phyloP scores from a whole-genome alignment of 2,888 invertebrate species.

The Drosophila acutilabella region DNA sequence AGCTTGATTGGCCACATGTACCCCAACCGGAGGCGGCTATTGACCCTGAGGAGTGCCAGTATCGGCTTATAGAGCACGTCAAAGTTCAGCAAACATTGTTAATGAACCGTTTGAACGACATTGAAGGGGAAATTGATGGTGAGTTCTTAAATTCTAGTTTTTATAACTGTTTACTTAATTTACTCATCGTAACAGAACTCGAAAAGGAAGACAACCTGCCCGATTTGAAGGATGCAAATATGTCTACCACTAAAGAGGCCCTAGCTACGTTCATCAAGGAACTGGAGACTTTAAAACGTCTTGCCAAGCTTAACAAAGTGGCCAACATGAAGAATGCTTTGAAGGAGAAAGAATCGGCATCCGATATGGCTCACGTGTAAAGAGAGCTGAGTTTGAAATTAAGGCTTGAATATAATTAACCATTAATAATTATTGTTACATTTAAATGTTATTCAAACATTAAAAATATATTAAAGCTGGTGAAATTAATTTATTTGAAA shows the following conservation, averaged over 20 bases:
- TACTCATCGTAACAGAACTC: conserved; percentile 55
- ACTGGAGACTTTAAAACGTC: conserved; percentile 89
- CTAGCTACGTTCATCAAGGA: conserved; percentile 91
- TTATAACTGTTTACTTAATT: no score
- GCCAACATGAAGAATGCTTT: conserved; percentile 71
- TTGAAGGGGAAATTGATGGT: conserved; percentile 91
- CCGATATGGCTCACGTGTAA: conserved; percentile 29
- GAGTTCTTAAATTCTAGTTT: background rate
- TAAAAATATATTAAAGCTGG: conserved; percentile 1
- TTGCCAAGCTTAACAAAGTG: conserved; percentile 87
- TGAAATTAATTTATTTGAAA: background rate
- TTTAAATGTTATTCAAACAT: background rate
- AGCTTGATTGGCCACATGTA: conserved; percentile 83
- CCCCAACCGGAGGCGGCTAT: conserved; percentile 94
- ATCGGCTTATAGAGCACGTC: conserved; percentile 91
- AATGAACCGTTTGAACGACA: conserved; percentile 89
- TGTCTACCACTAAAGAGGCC: conserved; percentile 89
- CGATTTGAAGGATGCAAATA: conserved; percentile 86
- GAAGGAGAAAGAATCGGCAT: conserved; percentile 42
- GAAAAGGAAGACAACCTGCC: conserved; percentile 84
- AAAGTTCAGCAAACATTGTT: conserved; percentile 90
- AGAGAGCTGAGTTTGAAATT: background rate
- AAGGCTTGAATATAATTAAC: background rate
- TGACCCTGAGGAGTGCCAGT: conserved; percentile 91
- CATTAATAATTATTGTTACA: background rate